phyloP scores from a whole-genome alignment of 2,113 vertebrate genomes.

The Ailurus styani region DNA sequence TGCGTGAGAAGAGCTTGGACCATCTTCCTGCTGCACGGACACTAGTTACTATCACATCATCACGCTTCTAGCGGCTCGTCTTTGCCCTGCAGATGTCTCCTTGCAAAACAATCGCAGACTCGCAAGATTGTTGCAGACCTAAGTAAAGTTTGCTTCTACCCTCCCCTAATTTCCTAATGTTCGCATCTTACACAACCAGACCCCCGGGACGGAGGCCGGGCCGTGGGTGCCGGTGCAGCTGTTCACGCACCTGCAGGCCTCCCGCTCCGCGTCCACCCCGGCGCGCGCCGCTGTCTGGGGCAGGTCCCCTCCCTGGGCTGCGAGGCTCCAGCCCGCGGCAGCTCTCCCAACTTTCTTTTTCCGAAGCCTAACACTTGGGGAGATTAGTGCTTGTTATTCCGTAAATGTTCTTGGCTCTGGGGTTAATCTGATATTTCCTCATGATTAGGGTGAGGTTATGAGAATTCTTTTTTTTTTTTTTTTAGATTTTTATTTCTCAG shows the following conservation, averaged over 20 bases:
- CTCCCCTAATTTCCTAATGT: neutral
- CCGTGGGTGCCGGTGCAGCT: rapidly evolving
- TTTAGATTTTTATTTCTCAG: neutral
- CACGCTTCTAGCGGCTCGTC: neutral
- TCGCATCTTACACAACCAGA: neutral
- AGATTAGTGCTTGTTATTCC: no score
- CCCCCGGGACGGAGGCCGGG: rapidly evolving
- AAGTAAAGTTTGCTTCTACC: neutral
- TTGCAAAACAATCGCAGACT: neutral
- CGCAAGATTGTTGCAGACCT: no score
- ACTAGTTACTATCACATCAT: neutral
- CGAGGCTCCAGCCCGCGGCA: rapidly evolving
- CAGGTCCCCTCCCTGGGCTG: neutral
- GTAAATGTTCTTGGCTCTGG: neutral
- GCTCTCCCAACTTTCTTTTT: rapidly evolving
- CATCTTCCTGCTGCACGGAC: rapidly evolving
- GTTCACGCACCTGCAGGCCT: rapidly evolving
- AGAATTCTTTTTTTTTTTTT: neutral
- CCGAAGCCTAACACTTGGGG: neutral
- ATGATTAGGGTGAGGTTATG: neutral
- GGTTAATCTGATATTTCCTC: neutral
- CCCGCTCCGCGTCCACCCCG: no score
- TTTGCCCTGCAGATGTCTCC: neutral
- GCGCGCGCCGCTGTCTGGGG: rapidly evolving
- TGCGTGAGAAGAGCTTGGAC: no score